Base-by-base conservation (phyloP, 2,888 invertebrate genomes). In the Ptychoptera albimana region DNA sequence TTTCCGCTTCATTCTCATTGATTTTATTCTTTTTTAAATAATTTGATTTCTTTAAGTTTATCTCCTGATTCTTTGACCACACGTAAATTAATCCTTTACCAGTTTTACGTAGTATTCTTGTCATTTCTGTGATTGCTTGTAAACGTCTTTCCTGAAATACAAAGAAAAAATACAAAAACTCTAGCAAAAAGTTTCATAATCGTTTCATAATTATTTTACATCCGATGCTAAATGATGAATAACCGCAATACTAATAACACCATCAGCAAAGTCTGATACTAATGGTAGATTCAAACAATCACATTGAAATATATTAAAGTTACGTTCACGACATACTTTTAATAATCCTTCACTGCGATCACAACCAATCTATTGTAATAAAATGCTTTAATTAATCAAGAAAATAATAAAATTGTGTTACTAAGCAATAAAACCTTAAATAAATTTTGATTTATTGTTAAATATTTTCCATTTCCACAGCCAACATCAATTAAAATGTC, bases 381-480 rank as follows among this genome's bases (percentile, higher is more conserved):
- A 44, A 46, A 13, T 53, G 52, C 42, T 46, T 13, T 12, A 30
- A 49, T 7, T 58, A 46, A 1, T 55, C 46, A 42, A 44, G 43
- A 32, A 43, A 43, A 11, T 39, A 41, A 35, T 34, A 2, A 11
- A n/a, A 15, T 23, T 10, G 4, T 38, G n/a, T 29, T 10, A 9
- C n/a, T n/a, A n/a, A n/a, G n/a, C n/a, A n/a, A 35, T 13, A 11
- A 57, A 60, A 82, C 82, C 68, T 79, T 75, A 52, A 73, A 65
- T 42, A 79, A 68, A 49, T 72, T 66, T 32, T 60, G 55, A 50
- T 77, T 75, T 2, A 66, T 58, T 43, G 76, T 72, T 45, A 98
- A 73, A 64, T 98, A 97, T 72, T 98, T 99, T 36, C 97, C 98
- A 69, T 98, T 98, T 9, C 98, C 98, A 63, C 96, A 94, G 7